phyloP scores from a whole-genome alignment of 2,888 invertebrate species.

The Ochlodes sylvanus region DNA sequence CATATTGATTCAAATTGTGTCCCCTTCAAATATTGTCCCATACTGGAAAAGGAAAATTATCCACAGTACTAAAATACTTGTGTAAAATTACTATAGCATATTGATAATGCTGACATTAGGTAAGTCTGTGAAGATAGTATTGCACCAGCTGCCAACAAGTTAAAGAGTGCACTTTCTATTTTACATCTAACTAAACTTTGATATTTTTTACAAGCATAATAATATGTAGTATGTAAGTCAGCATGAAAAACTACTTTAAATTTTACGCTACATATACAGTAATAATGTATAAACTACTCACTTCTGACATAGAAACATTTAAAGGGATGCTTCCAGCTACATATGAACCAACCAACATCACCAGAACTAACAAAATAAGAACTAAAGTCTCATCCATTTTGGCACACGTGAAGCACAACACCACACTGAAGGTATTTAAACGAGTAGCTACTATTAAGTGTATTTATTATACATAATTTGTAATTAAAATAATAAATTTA shows the following conservation, averaged over 20 bases:
- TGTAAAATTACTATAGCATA: too few relatives aligned
- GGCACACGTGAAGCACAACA: slow-evolving; percentile 6
- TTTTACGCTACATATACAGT: too few relatives aligned
- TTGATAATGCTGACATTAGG: too few relatives aligned
- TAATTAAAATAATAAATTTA: slow-evolving; percentile 5
- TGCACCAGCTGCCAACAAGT: neutral
- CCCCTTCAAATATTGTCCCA: too few relatives aligned
- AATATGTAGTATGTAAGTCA: too few relatives aligned
- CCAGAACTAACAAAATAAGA: slow-evolving; percentile 92
- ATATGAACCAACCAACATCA: slow-evolving; percentile 98
- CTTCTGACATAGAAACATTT: slow-evolving; percentile 97
- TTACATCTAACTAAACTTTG: neutral
- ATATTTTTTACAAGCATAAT: too few relatives aligned
- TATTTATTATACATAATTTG: slow-evolving; percentile 2
- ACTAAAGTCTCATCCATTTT: slow-evolving; percentile 94
- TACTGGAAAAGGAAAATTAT: too few relatives aligned
- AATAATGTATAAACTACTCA: slow-evolving; percentile 60
- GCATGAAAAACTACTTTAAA: too few relatives aligned
- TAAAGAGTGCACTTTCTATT: neutral
- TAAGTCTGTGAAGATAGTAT: neutral
- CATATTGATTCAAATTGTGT: too few relatives aligned
- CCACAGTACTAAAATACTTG: too few relatives aligned
- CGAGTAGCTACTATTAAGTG: neutral
- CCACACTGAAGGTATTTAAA: neutral
- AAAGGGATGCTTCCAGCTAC: slow-evolving; percentile 97